phyloP scores from a whole-genome alignment of 2,797 vertebrate species.

The Cyclura pinguis region DNA sequence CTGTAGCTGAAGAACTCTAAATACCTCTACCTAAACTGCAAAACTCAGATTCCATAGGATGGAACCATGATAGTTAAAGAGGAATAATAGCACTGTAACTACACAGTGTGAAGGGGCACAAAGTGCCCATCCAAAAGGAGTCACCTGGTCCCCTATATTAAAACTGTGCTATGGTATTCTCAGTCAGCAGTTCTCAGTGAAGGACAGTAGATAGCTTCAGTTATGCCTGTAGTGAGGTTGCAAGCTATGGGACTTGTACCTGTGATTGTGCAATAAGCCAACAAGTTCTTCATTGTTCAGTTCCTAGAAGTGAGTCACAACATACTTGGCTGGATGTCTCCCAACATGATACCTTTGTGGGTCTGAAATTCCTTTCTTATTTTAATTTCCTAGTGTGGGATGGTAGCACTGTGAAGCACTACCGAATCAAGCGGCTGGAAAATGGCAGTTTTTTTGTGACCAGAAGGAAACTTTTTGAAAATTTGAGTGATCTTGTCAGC shows the following conservation, averaged over 20 bases:
- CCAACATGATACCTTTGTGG: not conserved
- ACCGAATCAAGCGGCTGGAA: conserved; percentile 85
- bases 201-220: not conserved
- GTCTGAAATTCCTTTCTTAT: conserved; percentile 34
- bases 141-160: not conserved
- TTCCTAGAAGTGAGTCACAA: not conserved
- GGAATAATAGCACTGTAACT: no score
- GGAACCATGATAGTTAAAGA: no score
- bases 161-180: not conserved
- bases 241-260: not conserved
- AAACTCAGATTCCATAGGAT: no score
- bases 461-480: conserved; percentile 78
- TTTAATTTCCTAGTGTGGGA: conserved; percentile 86
- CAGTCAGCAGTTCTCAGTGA: not conserved
- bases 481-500: conserved; percentile 84
- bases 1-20: no score
- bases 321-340: not conserved
- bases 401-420: conserved; percentile 88
- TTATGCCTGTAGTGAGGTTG: not conserved
- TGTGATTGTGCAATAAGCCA: not conserved
- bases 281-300: not conserved
- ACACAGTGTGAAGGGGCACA: no score
- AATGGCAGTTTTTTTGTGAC: conserved; percentile 84
- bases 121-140: not conserved
- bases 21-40: no score